Base-by-base conservation (phyloP, 1,140 invertebrate genomes). In the Agrilus planipennis region DNA sequence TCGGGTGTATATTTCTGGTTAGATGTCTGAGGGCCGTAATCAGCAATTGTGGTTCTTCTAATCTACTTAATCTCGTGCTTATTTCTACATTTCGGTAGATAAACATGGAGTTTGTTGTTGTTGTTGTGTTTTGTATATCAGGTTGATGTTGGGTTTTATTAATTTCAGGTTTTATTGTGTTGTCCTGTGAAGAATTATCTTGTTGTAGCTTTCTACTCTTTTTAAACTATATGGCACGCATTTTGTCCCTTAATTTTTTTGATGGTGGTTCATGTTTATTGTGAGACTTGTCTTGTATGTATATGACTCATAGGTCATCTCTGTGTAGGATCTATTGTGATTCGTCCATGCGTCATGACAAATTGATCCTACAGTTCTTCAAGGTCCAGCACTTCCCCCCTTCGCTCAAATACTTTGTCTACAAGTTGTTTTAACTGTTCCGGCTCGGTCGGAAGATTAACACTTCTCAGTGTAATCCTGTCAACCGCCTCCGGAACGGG, bases 401-500 rank as follows among this genome's bases (percentile, higher is more conserved):
- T 29, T 19, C 38, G 16, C 2, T 31, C 15, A 12, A 30, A 40
- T 2, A 18, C 28, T 11, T 3, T n/a, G 1, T 31, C 3, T 20
- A 40, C 7, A 2, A 30, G 15, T 11, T 11, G 2, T 2, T 4
- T 3, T 7, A 40, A 21, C 14, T 19, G 4, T 2, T 20, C 10
- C 2, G 2, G 4, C 4, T 40, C 38, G 2, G 38, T 31, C 16
- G 38, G 29, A 1, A 40, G 20, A 3, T 27, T 27, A 6, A 2
- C 22, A 12, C 38, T 14, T 12, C 14, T 39, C n/a, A 39, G 22
- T 1, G 25, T 22, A 6, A 39, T 39, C n/a, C 37, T 28, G 14
- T 39, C 37, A 4, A 39, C 27, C 1, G 37, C 37, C 22, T 39
- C 37, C 15, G 22, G 37, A 2, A 10, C 14, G 1, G 37, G 37